phyloP scores from a whole-genome alignment of 2,888 invertebrate species.

The Thalpophila matura region DNA sequence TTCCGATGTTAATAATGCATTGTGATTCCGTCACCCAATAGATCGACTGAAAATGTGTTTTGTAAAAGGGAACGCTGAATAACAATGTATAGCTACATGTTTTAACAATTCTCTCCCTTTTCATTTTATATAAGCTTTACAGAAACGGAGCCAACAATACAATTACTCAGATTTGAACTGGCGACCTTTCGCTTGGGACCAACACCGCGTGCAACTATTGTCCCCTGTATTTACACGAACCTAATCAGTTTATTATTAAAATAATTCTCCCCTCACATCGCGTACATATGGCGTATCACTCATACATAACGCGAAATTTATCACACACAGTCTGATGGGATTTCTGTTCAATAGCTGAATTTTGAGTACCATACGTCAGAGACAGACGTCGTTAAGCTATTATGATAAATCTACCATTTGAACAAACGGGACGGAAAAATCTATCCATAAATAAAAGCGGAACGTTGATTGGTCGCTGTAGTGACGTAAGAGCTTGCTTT shows the following conservation, averaged over 20 bases:
- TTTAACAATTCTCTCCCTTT: slow-evolving; percentile 27
- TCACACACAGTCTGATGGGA: slow-evolving; percentile 25
- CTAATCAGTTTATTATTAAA: slow-evolving; percentile 53
- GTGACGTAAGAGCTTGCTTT: slow-evolving; percentile 18
- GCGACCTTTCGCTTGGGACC: not conserved
- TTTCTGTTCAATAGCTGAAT: slow-evolving; percentile 8
- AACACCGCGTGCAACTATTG: slow-evolving; percentile 6
- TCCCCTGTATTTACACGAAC: slow-evolving; percentile 37
- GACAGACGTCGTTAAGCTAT: slow-evolving; percentile 33
- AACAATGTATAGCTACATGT: slow-evolving; percentile 16
- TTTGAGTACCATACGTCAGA: slow-evolving; percentile 10
- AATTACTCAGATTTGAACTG: slow-evolving; percentile 3
- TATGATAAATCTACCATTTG: slow-evolving; percentile 26
- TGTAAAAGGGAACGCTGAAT: slow-evolving; percentile 15
- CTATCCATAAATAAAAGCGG: slow-evolving; percentile 27
- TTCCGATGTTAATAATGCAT: slow-evolving; percentile 23
- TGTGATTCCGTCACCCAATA: slow-evolving; percentile 21
- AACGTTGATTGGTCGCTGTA: slow-evolving; percentile 4
- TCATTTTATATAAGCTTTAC: slow-evolving; percentile 15
- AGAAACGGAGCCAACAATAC: slow-evolving; percentile 26
- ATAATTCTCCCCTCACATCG: slow-evolving; percentile 44
- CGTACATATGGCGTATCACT: slow-evolving; percentile 44
- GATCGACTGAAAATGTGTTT: slow-evolving; percentile 15
- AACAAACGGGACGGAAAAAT: slow-evolving; percentile 10
- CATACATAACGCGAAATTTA: slow-evolving; percentile 31